Conservation (phyloP, 1,140 invertebrate species). For the Grapholita molesta region DNA sequence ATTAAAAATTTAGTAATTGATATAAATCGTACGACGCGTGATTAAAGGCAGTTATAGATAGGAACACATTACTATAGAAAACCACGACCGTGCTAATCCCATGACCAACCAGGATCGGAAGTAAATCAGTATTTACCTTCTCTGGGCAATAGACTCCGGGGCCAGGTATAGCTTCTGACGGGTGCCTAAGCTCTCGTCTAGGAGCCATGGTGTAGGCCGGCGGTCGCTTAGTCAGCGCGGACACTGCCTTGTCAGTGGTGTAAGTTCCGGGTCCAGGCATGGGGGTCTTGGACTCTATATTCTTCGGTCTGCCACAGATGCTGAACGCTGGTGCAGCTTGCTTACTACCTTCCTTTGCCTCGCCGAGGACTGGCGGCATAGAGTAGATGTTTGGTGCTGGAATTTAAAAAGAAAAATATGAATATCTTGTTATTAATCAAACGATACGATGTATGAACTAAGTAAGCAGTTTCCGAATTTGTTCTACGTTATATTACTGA, state of each 20-base stretch:
- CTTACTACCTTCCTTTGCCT: constrained; percentile 83
- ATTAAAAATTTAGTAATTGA: no score
- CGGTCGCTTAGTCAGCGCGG: constrained; percentile 53
- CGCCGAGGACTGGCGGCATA: constrained; percentile 88
- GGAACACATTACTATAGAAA: no score
- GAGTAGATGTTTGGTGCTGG: constrained; percentile 93
- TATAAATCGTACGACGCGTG: no score
- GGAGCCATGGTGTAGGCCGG: constrained; percentile 75
- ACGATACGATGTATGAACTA: background rate
- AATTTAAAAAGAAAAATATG: constrained; percentile 28
- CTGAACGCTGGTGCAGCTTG: constrained; percentile 73
- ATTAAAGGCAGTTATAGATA: no score
- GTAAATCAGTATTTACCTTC: constrained; percentile 55
- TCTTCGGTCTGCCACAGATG: constrained; percentile 66
- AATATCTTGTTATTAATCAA: background rate
- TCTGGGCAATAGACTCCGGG: constrained; percentile 81
- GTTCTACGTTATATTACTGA: no score
- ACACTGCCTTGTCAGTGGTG: constrained; percentile 59
- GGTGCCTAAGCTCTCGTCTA: constrained; percentile 53
- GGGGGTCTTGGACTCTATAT: constrained; percentile 48
- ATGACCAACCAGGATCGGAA: background rate
- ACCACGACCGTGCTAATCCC: no score
- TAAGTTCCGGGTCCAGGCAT: constrained; percentile 73
- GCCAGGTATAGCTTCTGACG: constrained; percentile 68
- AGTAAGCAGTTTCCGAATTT: no score